Conservation (phyloP, 2,888 invertebrate genomes). For the Synanthedon andrenaeformis region DNA sequence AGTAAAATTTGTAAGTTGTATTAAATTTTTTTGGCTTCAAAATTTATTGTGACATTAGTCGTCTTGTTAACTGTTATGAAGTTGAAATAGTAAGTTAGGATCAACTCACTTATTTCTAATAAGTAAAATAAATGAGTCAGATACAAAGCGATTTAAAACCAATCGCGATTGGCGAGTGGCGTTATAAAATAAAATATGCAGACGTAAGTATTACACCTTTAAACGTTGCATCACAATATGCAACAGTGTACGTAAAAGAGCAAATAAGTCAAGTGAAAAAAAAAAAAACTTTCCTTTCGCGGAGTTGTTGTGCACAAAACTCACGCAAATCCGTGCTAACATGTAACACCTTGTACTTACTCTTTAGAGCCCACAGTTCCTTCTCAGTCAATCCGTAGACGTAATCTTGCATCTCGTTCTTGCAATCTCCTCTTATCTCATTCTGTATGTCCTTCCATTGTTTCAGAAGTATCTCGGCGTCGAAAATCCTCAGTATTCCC, state of each 20-base stretch:
- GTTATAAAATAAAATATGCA: neutral
- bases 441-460: conserved; percentile 67
- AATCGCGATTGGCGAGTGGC: neutral
- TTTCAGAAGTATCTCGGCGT: conserved; percentile 64
- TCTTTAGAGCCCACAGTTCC: conserved; percentile 77
- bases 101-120: too few relatives aligned
- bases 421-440: conserved; percentile 62
- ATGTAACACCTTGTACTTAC: conserved; percentile 61
- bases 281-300: conserved; percentile 1
- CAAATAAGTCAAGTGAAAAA: neutral
- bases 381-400: conserved; percentile 69
- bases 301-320: neutral
- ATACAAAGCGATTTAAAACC: too few relatives aligned
- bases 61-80: too few relatives aligned
- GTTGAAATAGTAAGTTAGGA: too few relatives aligned
- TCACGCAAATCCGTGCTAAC: neutral
- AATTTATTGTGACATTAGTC: too few relatives aligned
- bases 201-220: neutral
- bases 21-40: too few relatives aligned
- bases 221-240: neutral
- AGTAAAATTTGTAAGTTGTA: too few relatives aligned
- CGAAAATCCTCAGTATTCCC: conserved; percentile 67
- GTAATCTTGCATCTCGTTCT: conserved; percentile 70
- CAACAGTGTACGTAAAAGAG: neutral
- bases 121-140: too few relatives aligned